Base-by-base conservation (phyloP, 2,113 vertebrate genomes). In the Danionella cerebrum region DNA sequence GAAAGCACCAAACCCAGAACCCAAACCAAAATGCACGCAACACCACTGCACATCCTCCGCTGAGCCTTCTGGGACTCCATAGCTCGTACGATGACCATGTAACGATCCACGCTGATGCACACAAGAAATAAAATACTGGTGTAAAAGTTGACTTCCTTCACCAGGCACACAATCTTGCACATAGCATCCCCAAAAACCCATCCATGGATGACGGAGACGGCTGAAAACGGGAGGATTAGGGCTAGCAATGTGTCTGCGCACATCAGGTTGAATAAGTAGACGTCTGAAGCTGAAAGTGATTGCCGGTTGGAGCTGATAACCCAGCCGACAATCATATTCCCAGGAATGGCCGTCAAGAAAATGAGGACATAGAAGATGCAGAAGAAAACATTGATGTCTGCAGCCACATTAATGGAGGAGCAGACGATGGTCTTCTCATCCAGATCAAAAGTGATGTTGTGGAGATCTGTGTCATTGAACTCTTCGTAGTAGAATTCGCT, bases 41-140 rank as follows among this genome's bases (percentile, higher is more conserved):
- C 72, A 76, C 80, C 84, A 62, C 80, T 85, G 51, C 72, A 6
- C 8, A 39, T 0, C 21, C 48, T 72, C 0, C 80, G 62, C 59
- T 79, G 76, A 0, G 72, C 48, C 21, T 2, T 67, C 25, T 72
- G 78, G 0, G 74, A 21, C 68, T 86, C 77, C 72, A 79, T 72
- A 0, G 88, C 84, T 5, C 80, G 66, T 14, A 91, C 88, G 0
- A 91, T 89, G 31, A 85, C 83, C 76, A 78, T 83, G 77, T 88
- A 91, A 2, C 89, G 86, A 69, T 91, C 89, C 31, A 89, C 38
- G 9, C 89, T 89, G 68, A 91, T 91, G 80, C 85, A 89, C 0
- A 79, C 83, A 60, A 91, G 76, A 67, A 90, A 85, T 33, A 91
- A 83, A 9, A 90, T 88, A 73, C 88, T 89, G 0, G 86, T 80